Evolutionary conservation across 2,888 invertebrate species (phyloP), one percentile per base, ranked within the genome.

Genomic region (Macrosoma leucophasiata): DNA sequence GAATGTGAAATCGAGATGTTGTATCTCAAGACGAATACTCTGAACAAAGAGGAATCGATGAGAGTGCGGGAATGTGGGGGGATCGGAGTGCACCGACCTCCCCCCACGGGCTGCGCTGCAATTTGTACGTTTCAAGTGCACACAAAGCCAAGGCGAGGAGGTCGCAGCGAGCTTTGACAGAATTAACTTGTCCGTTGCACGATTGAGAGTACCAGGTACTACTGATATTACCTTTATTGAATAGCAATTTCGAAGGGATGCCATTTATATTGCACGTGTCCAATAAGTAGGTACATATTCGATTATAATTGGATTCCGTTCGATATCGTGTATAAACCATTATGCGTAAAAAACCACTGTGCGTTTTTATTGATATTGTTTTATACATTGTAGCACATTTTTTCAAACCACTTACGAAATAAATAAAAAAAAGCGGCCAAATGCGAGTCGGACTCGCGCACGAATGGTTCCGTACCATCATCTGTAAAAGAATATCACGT

Each of bases 81-180:
- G 64, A 62, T 64, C 60, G 62, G 72, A 74, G 75, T 73, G 75
- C 74, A 63, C 70, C 75, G 73, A 77, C 78, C 72, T 70, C 71
- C 55, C 70, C 72, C 62, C 50, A 54, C 66, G 59, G 60, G 65
- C 67, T 72, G 72, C 75, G 68, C 69, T 81, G 85, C 81, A 82
- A 84, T 82, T 84, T 82, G 82, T 84, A 81, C 82, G 79, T 82
- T 82, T 84, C 81, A 82, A 84, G 79, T 79, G 76, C 78, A 77
- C 71, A 81, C 81, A 82, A 82, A 84, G 76, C 76, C 78, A 62
- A 72, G 61, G 71, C 75, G 77, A 73, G 70, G 70, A 76, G 78
- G 74, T 78, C 76, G 74, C 73, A 67, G 65, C 67, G 58, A 74
- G 77, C 79, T 81, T 78, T 82, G 79, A 84, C 82, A 79, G 76